Conservation (phyloP, 2,888 invertebrate species). For the Trachelus iudaicus region DNA sequence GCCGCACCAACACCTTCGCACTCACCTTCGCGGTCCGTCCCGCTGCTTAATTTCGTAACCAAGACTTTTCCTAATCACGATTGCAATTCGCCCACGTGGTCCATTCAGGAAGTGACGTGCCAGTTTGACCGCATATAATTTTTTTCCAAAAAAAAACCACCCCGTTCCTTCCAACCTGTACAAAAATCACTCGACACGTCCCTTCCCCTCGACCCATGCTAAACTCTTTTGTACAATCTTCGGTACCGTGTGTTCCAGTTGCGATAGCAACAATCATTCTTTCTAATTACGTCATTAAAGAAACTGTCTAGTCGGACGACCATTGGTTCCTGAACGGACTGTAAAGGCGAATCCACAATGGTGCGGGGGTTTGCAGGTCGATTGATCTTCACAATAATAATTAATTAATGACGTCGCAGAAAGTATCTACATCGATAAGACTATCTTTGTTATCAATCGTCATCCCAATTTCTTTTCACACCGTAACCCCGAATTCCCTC, state of each 20-base stretch:
- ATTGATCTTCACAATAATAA: background rate
- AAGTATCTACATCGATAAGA: no score
- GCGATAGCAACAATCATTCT: background rate
- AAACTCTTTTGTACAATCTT: background rate
- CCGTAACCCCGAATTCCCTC: background rate
- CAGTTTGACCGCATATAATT: background rate
- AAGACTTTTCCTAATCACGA: background rate
- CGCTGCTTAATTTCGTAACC: conserved; percentile 25
- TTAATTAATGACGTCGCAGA: background rate
- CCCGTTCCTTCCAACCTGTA: conserved; percentile 10
- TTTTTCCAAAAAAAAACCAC: background rate
- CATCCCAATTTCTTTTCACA: background rate
- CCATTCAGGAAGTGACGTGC: background rate
- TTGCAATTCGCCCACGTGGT: background rate
- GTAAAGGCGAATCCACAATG: conserved; percentile 65
- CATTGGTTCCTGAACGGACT: conserved; percentile 4
- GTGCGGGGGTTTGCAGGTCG: conserved; percentile 36
- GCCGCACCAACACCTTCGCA: conserved; percentile 64
- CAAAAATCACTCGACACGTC: background rate
- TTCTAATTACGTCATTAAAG: background rate
- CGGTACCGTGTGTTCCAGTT: background rate
- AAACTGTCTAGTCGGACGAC: conserved; percentile 34
- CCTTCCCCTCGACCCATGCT: background rate
- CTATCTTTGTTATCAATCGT: background rate
- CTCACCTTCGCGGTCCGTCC: conserved; percentile 65